A percentile compares a stretch with the other conserved stretches of the same genome.
phyloP scores from a whole-genome alignment of 2,113 vertebrate species.

The Scomber colias region DNA sequence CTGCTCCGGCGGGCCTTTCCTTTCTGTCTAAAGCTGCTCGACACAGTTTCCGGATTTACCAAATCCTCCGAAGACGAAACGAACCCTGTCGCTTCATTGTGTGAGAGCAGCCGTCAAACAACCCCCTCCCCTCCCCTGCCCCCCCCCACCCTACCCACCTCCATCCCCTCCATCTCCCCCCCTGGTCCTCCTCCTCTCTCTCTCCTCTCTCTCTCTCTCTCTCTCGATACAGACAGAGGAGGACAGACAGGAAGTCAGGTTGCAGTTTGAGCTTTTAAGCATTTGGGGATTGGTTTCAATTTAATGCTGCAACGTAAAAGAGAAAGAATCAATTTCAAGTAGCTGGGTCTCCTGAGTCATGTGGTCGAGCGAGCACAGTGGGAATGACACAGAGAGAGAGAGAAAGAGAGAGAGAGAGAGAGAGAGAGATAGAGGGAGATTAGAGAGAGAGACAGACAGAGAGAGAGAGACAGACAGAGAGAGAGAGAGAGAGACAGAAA shows the following conservation, averaged over 20 bases:
- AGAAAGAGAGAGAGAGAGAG: conserved; percentile 1
- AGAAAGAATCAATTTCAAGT: conserved; percentile 75
- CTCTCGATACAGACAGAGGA: conserved; percentile 13
- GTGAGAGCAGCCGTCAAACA: conserved; percentile 55
- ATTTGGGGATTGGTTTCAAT: conserved; percentile 75
- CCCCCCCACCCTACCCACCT: not conserved
- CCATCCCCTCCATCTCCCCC: not conserved
- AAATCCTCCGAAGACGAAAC: conserved; percentile 78
- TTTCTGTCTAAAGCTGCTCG: conserved; percentile 78
- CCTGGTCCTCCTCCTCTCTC: not conserved
- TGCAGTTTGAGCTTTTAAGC: conserved; percentile 67
- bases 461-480: not conserved
- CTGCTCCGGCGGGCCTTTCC: conserved; percentile 74
- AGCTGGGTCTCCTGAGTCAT: conserved; percentile 59
- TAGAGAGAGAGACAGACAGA: too few relatives aligned
- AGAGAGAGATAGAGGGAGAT: too few relatives aligned
- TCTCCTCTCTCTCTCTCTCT: conserved; percentile 11
- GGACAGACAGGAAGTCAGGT: conserved; percentile 48
- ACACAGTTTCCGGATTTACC: conserved; percentile 82
- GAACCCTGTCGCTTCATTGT: conserved; percentile 77
- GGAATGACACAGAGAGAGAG: conserved; percentile 30
- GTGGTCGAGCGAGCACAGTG: conserved; percentile 51
- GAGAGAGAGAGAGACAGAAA: not conserved
- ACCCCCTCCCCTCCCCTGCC: not conserved
- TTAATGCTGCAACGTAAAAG: conserved; percentile 58